These are phyloP conservation scores for Periphyllus acericola DNA, from an alignment of 2,888 invertebrate species.

Conservation along the genomic window DNA sequence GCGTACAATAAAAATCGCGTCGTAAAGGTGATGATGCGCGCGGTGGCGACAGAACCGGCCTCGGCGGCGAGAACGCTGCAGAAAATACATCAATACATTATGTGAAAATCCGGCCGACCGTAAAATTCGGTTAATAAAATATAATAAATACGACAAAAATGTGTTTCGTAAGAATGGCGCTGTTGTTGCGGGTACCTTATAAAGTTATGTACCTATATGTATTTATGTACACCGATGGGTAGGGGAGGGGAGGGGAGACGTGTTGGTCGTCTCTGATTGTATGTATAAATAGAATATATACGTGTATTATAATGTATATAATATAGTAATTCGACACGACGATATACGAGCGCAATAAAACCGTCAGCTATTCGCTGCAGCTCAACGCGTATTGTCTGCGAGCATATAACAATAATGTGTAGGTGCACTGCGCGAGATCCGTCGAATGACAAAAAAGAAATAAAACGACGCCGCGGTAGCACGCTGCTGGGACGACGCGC, in stretches of 20 bases:
- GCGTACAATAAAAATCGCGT: background rate
- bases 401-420: background rate
- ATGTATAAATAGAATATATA: too few species aligned
- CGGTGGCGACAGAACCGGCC: background rate
- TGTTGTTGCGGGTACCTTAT: too few species aligned
- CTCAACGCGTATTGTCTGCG: background rate
- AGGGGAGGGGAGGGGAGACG: too few species aligned
- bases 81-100: too few species aligned
- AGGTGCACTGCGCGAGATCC: background rate
- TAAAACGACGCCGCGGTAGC: constrained; percentile 7
- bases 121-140: too few species aligned
- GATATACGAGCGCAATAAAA: constrained; percentile 8
- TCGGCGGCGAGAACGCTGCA: too few species aligned
- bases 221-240: too few species aligned
- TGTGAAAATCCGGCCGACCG: too few species aligned
- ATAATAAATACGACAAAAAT: too few species aligned
- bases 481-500: background rate
- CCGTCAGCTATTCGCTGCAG: background rate
- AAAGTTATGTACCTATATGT: too few species aligned
- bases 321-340: constrained; percentile 12
- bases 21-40: background rate
- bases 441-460: constrained; percentile 45
- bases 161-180: too few species aligned
- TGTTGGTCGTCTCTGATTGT: background rate
- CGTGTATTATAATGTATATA: too few species aligned